Evolutionary conservation across 2,888 invertebrate genomes (phyloP).

Genomic region (Itoplectis maculator): DNA sequence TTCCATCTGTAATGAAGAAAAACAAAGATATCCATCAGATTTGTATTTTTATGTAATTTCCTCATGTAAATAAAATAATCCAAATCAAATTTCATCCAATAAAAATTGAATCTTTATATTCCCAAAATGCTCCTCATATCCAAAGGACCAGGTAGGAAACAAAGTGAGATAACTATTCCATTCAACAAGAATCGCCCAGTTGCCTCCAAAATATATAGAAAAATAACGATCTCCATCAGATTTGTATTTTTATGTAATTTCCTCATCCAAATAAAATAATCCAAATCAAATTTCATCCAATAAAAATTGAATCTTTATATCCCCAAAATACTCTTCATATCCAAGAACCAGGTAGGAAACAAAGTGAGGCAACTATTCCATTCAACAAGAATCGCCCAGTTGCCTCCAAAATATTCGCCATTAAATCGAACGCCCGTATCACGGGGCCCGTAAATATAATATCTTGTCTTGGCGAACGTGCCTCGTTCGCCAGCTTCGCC

Average conservation of each 20-base stretch:
- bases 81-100: no score
- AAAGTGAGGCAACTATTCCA: not conserved
- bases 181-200: not conserved
- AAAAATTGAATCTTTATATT: not conserved
- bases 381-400: not conserved
- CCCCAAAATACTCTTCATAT: no score
- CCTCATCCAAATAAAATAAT: not conserved
- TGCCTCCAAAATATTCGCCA: not conserved
- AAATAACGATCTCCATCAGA: constrained; percentile 31
- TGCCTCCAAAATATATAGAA: constrained; percentile 30
- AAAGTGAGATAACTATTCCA: not conserved
- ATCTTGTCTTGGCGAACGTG: constrained; percentile 3
- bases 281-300: no score
- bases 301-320: not conserved
- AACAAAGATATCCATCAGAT: constrained; percentile 23
- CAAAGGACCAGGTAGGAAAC: not conserved
- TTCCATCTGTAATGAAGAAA: constrained; percentile 91
- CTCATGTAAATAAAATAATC: not conserved
- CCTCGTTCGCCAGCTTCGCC: not conserved
- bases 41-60: no score
- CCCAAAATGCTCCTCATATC: no score
- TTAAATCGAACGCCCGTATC: constrained; percentile 17
- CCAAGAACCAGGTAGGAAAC: not conserved
- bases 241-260: no score
- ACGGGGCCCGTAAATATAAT: constrained; percentile 24